Percentiles rank a stretch among this genome's conserved stretches.
phyloP scores from a whole-genome alignment of 1,140 invertebrate species.

The Drosophila takahashii region DNA sequence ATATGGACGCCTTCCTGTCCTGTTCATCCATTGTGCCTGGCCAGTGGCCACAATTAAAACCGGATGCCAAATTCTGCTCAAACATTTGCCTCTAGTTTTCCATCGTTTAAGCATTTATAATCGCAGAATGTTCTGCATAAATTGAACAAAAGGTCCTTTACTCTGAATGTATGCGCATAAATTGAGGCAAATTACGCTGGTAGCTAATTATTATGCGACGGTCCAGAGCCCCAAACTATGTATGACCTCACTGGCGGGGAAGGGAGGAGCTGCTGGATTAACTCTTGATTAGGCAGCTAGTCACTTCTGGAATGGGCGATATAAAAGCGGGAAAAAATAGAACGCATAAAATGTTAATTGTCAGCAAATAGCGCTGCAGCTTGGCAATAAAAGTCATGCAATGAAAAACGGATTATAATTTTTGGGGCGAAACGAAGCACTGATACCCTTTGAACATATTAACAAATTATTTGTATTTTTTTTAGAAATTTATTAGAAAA shows the following conservation, averaged over 20 bases:
- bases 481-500: too few relatives aligned
- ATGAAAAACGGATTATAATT: conserved; percentile 30
- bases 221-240: conserved; percentile 22
- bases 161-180: conserved; percentile 70
- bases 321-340: conserved; percentile 55
- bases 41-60: conserved; percentile 52
- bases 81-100: conserved; percentile 32
- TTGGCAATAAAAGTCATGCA: conserved; percentile 44
- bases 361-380: conserved; percentile 45
- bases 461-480: too few relatives aligned
- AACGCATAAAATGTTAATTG: conserved; percentile 65
- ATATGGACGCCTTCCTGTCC: conserved; percentile 23
- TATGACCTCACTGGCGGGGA: conserved; percentile 19
- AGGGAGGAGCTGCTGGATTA: conserved; percentile 12
- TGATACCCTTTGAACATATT: background rate
- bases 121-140: conserved; percentile 57
- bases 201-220: conserved; percentile 59
- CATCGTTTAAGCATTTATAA: conserved; percentile 52
- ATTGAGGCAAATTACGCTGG: conserved; percentile 50
- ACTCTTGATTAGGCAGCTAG: conserved; percentile 46
- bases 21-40: conserved; percentile 15
- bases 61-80: conserved; percentile 30
- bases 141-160: conserved; percentile 44
- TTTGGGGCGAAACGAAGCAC: background rate
- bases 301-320: conserved; percentile 20